Percentiles rank a stretch among this genome's conserved stretches.
Evolutionary conservation across 2,797 vertebrate genomes (phyloP).

Genomic region (Chelon auratus): DNA sequence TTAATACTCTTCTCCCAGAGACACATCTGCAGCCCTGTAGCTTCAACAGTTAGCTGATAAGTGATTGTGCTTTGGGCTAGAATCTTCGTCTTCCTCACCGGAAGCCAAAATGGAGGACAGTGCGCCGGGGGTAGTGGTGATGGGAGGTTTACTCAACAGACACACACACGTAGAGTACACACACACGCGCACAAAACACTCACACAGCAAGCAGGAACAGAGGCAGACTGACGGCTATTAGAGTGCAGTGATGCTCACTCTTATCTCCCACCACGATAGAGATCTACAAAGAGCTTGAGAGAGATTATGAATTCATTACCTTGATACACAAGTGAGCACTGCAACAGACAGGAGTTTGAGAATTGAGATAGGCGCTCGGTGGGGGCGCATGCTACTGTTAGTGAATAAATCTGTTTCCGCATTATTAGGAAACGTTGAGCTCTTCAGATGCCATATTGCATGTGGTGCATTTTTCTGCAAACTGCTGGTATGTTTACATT

Average conservation of each 20-base stretch:
- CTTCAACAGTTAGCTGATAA: slow-evolving; percentile 65
- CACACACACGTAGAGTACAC: slow-evolving; percentile 26
- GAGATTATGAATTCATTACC: slow-evolving; percentile 87
- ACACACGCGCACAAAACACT: slow-evolving; percentile 38
- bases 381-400: slow-evolving; percentile 35
- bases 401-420: slow-evolving; percentile 37
- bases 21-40: slow-evolving; percentile 48
- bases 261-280: slow-evolving; percentile 83
- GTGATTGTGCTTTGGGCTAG: slow-evolving; percentile 33
- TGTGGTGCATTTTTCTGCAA: not conserved
- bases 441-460: not conserved
- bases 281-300: slow-evolving; percentile 83
- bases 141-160: slow-evolving; percentile 41
- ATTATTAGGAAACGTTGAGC: slow-evolving; percentile 21
- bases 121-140: slow-evolving; percentile 31
- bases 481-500: not conserved
- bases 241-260: slow-evolving; percentile 75
- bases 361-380: slow-evolving; percentile 55
- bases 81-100: slow-evolving; percentile 18
- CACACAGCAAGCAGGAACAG: slow-evolving; percentile 53
- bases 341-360: slow-evolving; percentile 66
- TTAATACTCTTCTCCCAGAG: slow-evolving; percentile 43
- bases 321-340: slow-evolving; percentile 78
- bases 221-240: slow-evolving; percentile 81
- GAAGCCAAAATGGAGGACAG: slow-evolving; percentile 52